Conservation (phyloP, 2,888 invertebrate genomes). For the Rotaria socialis region DNA sequence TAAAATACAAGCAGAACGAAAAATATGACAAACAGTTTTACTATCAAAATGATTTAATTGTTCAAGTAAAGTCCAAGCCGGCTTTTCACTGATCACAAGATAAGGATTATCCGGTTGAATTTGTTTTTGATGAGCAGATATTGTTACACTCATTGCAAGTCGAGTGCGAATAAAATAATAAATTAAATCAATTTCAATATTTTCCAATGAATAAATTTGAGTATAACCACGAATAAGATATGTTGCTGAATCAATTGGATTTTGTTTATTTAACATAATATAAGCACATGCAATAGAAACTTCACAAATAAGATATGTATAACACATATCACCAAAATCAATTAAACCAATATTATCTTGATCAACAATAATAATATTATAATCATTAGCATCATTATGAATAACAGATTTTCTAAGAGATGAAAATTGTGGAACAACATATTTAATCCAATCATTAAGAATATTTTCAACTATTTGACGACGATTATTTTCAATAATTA, state of each 20-base stretch:
- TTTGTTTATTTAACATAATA: not conserved
- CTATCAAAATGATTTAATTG: not conserved
- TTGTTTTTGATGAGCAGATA: conserved; percentile 8
- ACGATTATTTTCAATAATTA: not conserved
- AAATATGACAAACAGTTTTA: not conserved
- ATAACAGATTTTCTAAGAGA: not conserved
- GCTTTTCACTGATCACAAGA: not conserved
- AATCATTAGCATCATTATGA: conserved; percentile 24
- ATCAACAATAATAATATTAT: not conserved
- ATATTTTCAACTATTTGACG: not conserved
- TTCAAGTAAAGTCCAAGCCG: not conserved
- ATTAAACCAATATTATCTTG: not conserved
- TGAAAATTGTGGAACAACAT: not conserved
- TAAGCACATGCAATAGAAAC: not conserved
- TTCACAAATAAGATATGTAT: not conserved
- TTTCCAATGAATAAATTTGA: not conserved
- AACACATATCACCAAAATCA: not conserved
- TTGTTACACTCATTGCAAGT: not conserved
- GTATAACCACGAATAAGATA: not conserved
- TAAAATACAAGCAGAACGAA: not conserved
- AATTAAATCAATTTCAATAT: not conserved
- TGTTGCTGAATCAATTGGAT: not conserved
- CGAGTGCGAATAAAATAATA: not conserved
- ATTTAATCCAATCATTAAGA: not conserved
- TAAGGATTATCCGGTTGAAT: not conserved